Evolutionary conservation across 2,888 invertebrate species (phyloP).

Genomic region (Latrodectus hesperus): DNA sequence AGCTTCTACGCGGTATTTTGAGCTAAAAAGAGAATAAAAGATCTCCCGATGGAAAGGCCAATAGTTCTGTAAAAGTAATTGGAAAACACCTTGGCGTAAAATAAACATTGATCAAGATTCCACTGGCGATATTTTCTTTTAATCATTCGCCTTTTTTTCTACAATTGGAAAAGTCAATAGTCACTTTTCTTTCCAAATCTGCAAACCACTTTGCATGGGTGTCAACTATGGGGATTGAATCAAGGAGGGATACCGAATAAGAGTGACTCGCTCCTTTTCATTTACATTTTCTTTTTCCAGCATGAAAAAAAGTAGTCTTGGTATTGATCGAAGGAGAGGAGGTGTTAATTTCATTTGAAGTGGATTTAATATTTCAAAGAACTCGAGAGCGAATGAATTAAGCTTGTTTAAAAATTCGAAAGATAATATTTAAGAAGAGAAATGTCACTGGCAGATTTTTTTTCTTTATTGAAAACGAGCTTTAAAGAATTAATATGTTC

Average conservation of each 20-base stretch:
- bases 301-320: too few relatives aligned
- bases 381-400: too few relatives aligned
- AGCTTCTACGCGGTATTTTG: background rate
- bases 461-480: too few relatives aligned
- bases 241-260: background rate
- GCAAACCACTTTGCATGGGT: background rate
- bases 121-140: conserved; percentile 15
- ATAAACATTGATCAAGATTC: conserved; percentile 53
- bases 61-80: conserved; percentile 49
- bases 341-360: too few relatives aligned
- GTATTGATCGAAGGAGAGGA: too few relatives aligned
- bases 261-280: background rate
- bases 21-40: too few relatives aligned
- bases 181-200: conserved; percentile 14
- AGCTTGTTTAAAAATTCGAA: too few relatives aligned
- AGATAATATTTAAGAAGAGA: too few relatives aligned
- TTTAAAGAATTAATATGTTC: too few relatives aligned
- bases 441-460: too few relatives aligned
- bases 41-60: background rate
- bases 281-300: too few relatives aligned
- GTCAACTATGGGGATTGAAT: background rate
- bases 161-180: conserved; percentile 56
- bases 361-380: too few relatives aligned
- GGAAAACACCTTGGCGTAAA: conserved; percentile 24
- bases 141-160: conserved; percentile 8